Evolutionary conservation across 92 coral and sea anemone species (phyloP), one percentile per base, ranked within the genome.

Genomic region (Montipora capitata): DNA sequence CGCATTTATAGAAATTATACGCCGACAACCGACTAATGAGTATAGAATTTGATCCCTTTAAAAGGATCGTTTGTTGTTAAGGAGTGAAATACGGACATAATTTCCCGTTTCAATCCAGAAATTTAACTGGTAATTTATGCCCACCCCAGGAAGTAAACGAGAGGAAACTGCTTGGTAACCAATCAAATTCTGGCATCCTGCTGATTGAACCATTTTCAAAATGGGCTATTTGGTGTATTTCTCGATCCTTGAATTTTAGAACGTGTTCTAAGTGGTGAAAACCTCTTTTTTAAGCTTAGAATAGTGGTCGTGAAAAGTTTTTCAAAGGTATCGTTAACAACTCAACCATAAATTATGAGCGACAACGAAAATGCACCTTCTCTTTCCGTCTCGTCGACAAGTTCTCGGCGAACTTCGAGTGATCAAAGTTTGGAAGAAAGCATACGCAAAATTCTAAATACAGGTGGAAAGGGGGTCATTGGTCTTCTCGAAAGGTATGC

Each of bases 371-470:
- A 84, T 74, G 88, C 62, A 12, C 63, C 59, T 49, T 76, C 81
- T 42, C 51, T 84, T 35, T 82, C 86, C 5, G 9, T 87, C n/a
- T 93, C 96, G 45, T 93, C 96, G 4, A 70, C 87, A 3, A 93
- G 96, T 76, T 93, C 96, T 7, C 79, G 87, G 64, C 92, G 85
- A 51, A 66, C 83, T 62, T 95, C 98, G 39, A 95, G 90, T 54
- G 98, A 94, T 48, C 52, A 48, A 81, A 93, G 95, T 83, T 78
- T 95, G 65, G 98, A 95, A 10, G 98, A 95, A 40, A 95, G 86
- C 73, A 93, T 95, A 49, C 95, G 96, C 48, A 92, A 90, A 81
- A 91, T 95, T 49, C 72, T 93, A 49, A 91, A 72, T 64, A 84
- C 92, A 42, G 80, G 86, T 40, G 95, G 87, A 39, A 92, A 85